phyloP scores from a whole-genome alignment of 2,113 vertebrate species.

The Cyprinus carpio region DNA sequence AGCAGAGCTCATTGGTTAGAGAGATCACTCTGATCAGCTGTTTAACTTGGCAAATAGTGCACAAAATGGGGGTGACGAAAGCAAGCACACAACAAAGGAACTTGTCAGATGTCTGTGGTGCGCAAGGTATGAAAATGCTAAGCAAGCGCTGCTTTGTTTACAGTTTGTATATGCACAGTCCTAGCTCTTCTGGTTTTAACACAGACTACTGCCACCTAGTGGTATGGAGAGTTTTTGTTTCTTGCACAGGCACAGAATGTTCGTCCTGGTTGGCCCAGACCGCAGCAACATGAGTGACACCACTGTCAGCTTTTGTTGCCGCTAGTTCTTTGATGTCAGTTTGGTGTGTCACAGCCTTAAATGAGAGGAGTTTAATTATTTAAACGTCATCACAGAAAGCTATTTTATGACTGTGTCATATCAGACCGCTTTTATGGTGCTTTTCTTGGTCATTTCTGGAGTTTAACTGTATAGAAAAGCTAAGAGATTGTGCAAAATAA shows the following conservation, averaged over 20 bases:
- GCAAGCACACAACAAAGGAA: background rate
- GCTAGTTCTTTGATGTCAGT: background rate
- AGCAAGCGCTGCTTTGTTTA: too few relatives aligned
- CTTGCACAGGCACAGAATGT: background rate
- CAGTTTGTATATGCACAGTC: too few relatives aligned
- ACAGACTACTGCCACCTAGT: background rate
- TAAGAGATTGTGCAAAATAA: background rate
- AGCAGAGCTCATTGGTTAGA: too few relatives aligned
- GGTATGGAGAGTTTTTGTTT: background rate
- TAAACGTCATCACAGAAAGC: background rate
- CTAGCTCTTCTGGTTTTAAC: too few relatives aligned
- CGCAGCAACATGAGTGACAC: background rate
- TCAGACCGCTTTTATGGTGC: background rate
- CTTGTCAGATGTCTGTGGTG: background rate
- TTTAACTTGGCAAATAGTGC: background rate
- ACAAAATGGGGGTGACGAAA: background rate
- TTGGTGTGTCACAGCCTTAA: background rate
- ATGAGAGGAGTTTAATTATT: background rate
- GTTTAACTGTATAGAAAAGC: background rate
- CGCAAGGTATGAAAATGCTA: too few relatives aligned
- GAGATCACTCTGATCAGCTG: background rate
- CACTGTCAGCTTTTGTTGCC: background rate
- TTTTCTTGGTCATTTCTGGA: background rate
- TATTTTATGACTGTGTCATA: background rate
- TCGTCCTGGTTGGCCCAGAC: background rate